Evolutionary conservation across 2,888 invertebrate species (phyloP).

Genomic region (Trissonchulus latispiculum): DNA sequence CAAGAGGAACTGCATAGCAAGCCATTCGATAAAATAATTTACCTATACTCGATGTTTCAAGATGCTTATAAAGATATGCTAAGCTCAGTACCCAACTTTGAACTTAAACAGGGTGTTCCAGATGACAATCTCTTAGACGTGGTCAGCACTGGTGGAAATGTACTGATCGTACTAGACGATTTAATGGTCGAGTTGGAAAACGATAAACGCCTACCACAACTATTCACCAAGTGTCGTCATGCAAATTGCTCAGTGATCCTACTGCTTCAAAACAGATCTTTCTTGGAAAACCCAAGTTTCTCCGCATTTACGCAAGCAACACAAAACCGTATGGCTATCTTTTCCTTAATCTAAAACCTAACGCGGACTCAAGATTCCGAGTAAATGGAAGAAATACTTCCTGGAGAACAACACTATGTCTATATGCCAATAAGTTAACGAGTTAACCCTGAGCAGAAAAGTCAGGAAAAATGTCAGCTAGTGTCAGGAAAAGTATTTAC

Average conservation of each 20-base stretch:
- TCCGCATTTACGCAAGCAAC: conserved; percentile 21
- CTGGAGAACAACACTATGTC: conserved; percentile 2
- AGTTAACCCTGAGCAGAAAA: background rate
- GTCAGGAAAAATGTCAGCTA: background rate
- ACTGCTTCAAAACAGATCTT: conserved; percentile 19
- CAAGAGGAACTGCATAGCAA: background rate
- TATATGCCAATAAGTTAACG: background rate
- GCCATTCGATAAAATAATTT: conserved; percentile 10
- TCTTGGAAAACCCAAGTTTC: conserved; percentile 10
- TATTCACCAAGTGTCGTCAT: conserved; percentile 17
- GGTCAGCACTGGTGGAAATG: background rate
- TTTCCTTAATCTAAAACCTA: conserved; percentile 18
- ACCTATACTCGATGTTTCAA: background rate
- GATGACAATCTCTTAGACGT: background rate
- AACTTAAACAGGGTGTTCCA: conserved; percentile 14
- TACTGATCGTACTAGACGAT: conserved; percentile 16
- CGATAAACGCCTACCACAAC: background rate
- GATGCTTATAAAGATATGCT: conserved; percentile 1
- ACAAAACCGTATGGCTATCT: conserved; percentile 17
- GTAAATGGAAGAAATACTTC: conserved; percentile 7
- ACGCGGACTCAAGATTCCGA: background rate
- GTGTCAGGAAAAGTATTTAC: background rate
- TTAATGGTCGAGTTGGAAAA: conserved; percentile 16
- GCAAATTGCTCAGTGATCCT: conserved; percentile 2
- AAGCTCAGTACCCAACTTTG: conserved; percentile 2